A percentile compares a stretch with the other conserved stretches of the same genome.
Conservation (phyloP, 2,113 vertebrate genomes). For the Pseudopodoces humilis region DNA sequence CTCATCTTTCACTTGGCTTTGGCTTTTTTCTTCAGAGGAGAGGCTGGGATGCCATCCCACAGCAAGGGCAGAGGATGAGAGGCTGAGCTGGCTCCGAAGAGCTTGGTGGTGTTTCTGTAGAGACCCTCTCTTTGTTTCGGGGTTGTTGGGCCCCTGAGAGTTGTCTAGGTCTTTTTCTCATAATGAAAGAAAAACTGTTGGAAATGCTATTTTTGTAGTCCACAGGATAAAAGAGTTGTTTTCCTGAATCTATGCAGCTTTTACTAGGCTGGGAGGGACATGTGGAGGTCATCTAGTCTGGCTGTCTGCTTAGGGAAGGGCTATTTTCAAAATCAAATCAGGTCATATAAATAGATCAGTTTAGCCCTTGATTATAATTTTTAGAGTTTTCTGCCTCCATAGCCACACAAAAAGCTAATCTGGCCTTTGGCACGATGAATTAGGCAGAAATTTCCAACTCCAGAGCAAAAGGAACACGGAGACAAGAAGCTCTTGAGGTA, state of each 20-base stretch:
- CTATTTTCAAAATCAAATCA: background rate
- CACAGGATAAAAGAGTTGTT: background rate
- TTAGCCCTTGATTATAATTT: background rate
- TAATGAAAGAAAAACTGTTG: background rate
- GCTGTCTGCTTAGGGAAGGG: background rate
- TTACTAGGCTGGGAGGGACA: background rate
- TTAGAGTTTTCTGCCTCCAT: background rate
- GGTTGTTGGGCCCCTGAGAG: background rate
- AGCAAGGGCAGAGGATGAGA: background rate
- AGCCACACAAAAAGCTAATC: background rate
- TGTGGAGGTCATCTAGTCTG: background rate
- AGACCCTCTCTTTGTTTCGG: background rate
- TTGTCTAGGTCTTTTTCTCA: background rate
- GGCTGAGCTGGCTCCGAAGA: background rate
- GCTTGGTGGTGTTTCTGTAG: background rate
- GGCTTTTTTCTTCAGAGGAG: background rate
- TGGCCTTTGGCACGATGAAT: background rate
- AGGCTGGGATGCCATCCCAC: background rate
- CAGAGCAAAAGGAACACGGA: background rate
- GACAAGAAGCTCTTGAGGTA: background rate
- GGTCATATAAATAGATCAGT: background rate
- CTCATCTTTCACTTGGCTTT: background rate
- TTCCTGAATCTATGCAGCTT: background rate
- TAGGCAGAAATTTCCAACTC: background rate
- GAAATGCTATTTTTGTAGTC: background rate